Percentiles rank a stretch among this genome's conserved stretches.
Evolutionary conservation across 2,113 vertebrate species (phyloP).

Genomic region (Sigmodon hispidus): DNA sequence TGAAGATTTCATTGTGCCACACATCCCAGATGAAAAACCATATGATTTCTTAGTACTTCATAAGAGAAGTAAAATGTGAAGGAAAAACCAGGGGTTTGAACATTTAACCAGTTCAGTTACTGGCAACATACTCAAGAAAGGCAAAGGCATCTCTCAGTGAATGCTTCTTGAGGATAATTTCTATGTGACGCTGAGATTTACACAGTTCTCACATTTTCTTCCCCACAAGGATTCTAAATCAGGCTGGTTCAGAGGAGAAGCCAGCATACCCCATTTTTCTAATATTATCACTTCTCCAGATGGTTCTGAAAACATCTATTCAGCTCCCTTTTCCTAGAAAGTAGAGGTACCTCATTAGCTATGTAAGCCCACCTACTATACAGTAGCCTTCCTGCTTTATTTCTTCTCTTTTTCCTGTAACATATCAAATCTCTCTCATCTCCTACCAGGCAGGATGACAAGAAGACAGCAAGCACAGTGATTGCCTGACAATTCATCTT

Average conservation of each 20-base stretch:
- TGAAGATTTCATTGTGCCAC: slow-evolving; percentile 48
- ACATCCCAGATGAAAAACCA: slow-evolving; percentile 44
- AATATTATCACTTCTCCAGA: slow-evolving; percentile 81
- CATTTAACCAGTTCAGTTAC: neutral
- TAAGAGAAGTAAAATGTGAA: slow-evolving; percentile 27
- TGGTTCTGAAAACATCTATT: slow-evolving; percentile 77
- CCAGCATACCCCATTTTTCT: slow-evolving; percentile 79
- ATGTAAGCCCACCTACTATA: slow-evolving; percentile 25
- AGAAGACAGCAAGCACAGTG: slow-evolving; percentile 70
- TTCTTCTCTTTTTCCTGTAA: slow-evolving; percentile 58
- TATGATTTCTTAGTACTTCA: slow-evolving; percentile 42
- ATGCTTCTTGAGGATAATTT: slow-evolving; percentile 73
- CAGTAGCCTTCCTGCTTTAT: slow-evolving; percentile 30
- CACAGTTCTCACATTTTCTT: slow-evolving; percentile 78
- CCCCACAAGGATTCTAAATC: slow-evolving; percentile 80
- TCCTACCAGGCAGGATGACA: slow-evolving; percentile 70
- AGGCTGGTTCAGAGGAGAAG: slow-evolving; percentile 72
- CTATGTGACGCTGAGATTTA: slow-evolving; percentile 74
- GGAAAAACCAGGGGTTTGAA: neutral
- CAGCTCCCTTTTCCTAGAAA: slow-evolving; percentile 70
- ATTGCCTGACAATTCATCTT: slow-evolving; percentile 80
- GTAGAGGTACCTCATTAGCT: slow-evolving; percentile 59
- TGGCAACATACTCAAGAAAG: slow-evolving; percentile 1
- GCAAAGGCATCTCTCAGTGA: slow-evolving; percentile 61
- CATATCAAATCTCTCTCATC: slow-evolving; percentile 60